Conservation (phyloP, 1,140 invertebrate species). For the Zaprionus ornatus region DNA sequence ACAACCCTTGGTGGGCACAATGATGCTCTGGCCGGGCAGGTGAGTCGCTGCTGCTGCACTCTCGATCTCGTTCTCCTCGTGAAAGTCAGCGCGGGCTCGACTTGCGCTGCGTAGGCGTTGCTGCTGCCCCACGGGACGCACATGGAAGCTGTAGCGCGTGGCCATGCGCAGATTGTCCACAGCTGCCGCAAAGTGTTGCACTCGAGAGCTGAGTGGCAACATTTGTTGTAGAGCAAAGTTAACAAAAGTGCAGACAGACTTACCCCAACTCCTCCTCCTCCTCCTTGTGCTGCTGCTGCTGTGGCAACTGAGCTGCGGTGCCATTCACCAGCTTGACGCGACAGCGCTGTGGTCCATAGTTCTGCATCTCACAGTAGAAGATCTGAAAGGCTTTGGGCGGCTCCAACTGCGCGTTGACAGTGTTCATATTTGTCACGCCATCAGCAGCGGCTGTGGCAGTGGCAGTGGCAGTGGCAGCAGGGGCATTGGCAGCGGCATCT, state of each 20-base stretch:
- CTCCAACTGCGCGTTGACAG: constrained; percentile 48
- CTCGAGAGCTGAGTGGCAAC: constrained; percentile 39
- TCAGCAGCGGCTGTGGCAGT: constrained; percentile 15
- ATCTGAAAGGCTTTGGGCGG: constrained; percentile 86
- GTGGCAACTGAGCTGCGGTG: constrained; percentile 41
- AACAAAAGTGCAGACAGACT: constrained; percentile 13
- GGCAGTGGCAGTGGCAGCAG: constrained; percentile 26
- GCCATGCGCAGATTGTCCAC: constrained; percentile 89
- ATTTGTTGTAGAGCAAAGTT: not conserved
- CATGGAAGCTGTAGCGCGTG: constrained; percentile 91
- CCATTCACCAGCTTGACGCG: constrained; percentile 86
- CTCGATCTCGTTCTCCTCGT: constrained; percentile 75
- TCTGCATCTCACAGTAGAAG: constrained; percentile 90
- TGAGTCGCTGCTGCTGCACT: constrained; percentile 46
- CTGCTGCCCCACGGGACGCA: constrained; percentile 84
- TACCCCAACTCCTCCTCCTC: constrained; percentile 14
- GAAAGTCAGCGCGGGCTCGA: constrained; percentile 67
- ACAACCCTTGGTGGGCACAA: constrained; percentile 92
- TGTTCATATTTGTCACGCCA: constrained; percentile 76
- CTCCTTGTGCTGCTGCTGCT: constrained; percentile 2
- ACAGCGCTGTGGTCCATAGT: constrained; percentile 90
- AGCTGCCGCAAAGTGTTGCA: constrained; percentile 85
- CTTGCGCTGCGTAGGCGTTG: constrained; percentile 65
- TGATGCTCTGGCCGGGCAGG: constrained; percentile 85
- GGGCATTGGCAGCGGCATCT: constrained; percentile 34